Evolutionary conservation across 2,888 invertebrate species (phyloP).

Genomic region (Erannis defoliaria): DNA sequence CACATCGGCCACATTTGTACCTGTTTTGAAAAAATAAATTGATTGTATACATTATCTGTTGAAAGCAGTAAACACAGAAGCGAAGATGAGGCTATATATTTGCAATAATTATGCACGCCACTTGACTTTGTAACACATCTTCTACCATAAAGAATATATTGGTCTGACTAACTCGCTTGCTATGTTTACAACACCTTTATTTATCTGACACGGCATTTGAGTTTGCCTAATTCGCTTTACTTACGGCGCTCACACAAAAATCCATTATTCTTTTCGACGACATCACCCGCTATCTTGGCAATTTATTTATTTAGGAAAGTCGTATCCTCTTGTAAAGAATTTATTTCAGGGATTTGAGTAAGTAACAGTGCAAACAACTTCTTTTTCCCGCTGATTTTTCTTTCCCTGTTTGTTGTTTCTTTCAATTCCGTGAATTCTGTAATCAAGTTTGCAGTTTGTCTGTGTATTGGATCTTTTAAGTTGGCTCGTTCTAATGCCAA

Average conservation of each 20-base stretch:
- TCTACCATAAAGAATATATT: no score
- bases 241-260: constrained; percentile 23
- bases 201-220: constrained; percentile 26
- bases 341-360: constrained; percentile 66
- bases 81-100: no score
- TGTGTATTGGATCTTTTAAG: constrained; percentile 61
- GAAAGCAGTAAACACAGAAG: no score
- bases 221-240: constrained; percentile 29
- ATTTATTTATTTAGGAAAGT: constrained; percentile 54
- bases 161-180: neutral
- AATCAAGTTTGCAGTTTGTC: constrained; percentile 74
- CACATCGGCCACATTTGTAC: no score
- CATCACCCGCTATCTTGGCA: constrained; percentile 31
- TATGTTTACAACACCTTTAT: constrained; percentile 17
- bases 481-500: constrained; percentile 51
- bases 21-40: no score
- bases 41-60: no score
- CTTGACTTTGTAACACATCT: no score
- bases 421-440: constrained; percentile 73
- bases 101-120: no score
- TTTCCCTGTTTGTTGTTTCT: constrained; percentile 74
- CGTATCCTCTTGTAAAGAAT: constrained; percentile 57
- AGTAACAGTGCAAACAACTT: constrained; percentile 67
- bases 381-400: constrained; percentile 70
- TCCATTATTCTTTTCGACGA: constrained; percentile 31